Evolutionary conservation across 2,888 invertebrate genomes (phyloP), one percentile per base, ranked within the genome.

Genomic region (Hylaea fasciaria): DNA sequence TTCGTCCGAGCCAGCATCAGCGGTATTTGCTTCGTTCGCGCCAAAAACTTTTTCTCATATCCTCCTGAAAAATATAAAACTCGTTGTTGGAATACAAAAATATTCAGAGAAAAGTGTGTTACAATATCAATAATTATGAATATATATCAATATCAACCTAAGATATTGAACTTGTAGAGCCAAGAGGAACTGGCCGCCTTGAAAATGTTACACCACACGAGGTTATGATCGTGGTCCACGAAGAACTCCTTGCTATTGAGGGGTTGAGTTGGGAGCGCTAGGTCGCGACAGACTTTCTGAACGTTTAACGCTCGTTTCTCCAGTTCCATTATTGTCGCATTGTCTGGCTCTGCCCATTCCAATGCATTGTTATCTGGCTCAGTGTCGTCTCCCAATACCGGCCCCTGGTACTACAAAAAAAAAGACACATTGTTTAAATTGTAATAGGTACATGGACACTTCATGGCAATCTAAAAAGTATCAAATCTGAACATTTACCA

Each of bases 141-240:
- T n/a, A 35, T 9, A 35, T 35, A 35, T 35, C 4, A 11, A n/a
- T 40, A 39, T 70, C 70, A 79, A 88, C 95, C 95, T 62, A 96
- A 91, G 74, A 95, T 93, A 84, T 96, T 95, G 77, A 96, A 95
- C 84, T 95, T 95, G 82, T 96, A 95, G 88, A 96, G 93, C 96
- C 96, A 96, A 9, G 95, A 95, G n/a, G 96, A 95, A 72, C 96
- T 96, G 22, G 95, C 95, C 37, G 95, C 95, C 89, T 95, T 95
- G 78, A 95, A 95, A 68, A 95, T 94, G 78, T 95, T 95, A 78
- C 95, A 95, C 95, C 95, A 95, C 46, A 95, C 94, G 45, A 96
- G 86, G 73, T 94, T 94, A 71, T 95, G 94, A 55, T 74, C 78
- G 90, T 94, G 78, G 89, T 94, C 95, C 62, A 95, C 94, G 77